A percentile compares a stretch with the other conserved stretches of the same genome.
Conservation (phyloP, 2,113 vertebrate genomes). For the Pitta sordida region DNA sequence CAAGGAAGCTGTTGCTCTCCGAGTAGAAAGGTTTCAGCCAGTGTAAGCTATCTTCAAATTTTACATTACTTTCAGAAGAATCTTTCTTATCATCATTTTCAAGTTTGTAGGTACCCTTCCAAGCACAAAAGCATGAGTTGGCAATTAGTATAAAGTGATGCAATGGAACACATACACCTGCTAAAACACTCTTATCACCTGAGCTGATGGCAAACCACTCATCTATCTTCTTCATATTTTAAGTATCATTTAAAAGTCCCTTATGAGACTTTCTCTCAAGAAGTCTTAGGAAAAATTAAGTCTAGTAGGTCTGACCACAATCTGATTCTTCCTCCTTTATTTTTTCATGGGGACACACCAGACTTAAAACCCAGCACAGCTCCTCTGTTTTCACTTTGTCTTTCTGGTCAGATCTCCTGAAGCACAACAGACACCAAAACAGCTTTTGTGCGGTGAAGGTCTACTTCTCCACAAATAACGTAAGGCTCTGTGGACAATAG, state of each 20-base stretch:
- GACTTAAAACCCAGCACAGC: not conserved
- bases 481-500: not conserved
- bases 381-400: not conserved
- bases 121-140: not conserved
- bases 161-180: not conserved
- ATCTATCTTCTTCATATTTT: not conserved
- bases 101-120: conserved; percentile 5
- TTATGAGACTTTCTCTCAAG: not conserved
- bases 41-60: rapidly evolving
- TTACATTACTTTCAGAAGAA: rapidly evolving
- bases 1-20: conserved; percentile 59
- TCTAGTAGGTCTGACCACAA: not conserved
- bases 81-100: rapidly evolving
- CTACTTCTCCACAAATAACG: not conserved
- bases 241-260: not conserved
- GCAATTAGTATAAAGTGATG: not conserved
- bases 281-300: not conserved
- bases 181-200: not conserved
- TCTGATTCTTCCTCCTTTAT: not conserved
- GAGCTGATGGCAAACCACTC: not conserved
- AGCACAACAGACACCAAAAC: not conserved
- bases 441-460: not conserved
- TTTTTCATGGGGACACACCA: not conserved
- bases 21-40: conserved; percentile 67
- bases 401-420: not conserved